A percentile compares a stretch with the other conserved stretches of the same genome.
Evolutionary conservation across 2,888 invertebrate species (phyloP).

Genomic region (Lepidocyrtoides sp.): DNA sequence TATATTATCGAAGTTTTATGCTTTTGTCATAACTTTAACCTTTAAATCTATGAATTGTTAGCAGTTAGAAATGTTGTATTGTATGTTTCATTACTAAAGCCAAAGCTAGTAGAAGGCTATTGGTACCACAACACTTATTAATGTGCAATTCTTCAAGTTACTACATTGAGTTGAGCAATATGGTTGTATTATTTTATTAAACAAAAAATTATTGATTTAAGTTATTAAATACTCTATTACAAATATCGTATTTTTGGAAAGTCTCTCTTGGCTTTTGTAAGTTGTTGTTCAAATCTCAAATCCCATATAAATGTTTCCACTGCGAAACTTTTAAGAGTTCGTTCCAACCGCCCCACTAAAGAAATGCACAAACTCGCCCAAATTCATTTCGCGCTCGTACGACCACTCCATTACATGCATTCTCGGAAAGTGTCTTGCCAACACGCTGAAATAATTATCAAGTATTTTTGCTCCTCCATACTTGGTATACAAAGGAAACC

Average conservation of each 20-base stretch:
- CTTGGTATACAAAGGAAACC: slow-evolving; percentile 63
- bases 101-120: too few species aligned
- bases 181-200: too few species aligned
- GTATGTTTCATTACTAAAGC: not conserved
- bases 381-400: slow-evolving; percentile 68
- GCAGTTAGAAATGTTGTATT: not conserved
- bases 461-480: slow-evolving; percentile 65
- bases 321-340: slow-evolving; percentile 61
- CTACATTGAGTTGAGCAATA: too few species aligned
- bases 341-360: slow-evolving; percentile 77
- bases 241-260: slow-evolving; percentile 62
- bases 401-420: slow-evolving; percentile 51
- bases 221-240: too few species aligned
- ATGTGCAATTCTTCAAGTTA: too few species aligned
- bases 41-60: not conserved
- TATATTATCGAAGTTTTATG: too few species aligned
- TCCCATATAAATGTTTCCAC: slow-evolving; percentile 68
- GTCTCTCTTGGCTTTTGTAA: slow-evolving; percentile 57
- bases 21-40: too few species aligned
- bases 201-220: too few species aligned
- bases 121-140: too few species aligned
- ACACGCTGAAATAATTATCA: slow-evolving; percentile 64
- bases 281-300: slow-evolving; percentile 50
- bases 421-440: slow-evolving; percentile 78
- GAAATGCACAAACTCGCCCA: slow-evolving; percentile 81